phyloP scores from a whole-genome alignment of 2,797 vertebrate species.

The Pangasius larnaudii region DNA sequence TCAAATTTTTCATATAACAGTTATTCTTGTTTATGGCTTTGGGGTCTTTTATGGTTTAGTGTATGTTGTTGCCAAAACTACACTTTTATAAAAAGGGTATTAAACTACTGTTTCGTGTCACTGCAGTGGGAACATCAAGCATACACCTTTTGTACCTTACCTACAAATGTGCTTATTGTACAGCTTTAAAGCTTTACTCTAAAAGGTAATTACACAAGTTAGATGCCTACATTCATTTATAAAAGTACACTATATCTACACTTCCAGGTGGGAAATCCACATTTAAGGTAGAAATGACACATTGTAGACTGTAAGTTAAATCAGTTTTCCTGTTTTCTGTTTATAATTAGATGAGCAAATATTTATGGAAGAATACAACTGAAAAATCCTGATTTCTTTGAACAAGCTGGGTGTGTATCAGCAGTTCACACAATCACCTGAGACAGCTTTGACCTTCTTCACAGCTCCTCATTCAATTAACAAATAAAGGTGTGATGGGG shows the following conservation, averaged over 20 bases:
- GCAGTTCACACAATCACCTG: conserved; percentile 14
- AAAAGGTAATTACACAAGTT: not conserved
- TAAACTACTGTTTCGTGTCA: no score
- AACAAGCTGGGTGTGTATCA: not conserved
- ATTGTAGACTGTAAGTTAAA: no score
- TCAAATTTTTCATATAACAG: not conserved
- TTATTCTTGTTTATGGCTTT: not conserved
- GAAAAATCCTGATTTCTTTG: not conserved
- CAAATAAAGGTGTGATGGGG: conserved; percentile 55
- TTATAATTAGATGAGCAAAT: not conserved
- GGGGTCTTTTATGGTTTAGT: not conserved
- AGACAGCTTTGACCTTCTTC: conserved; percentile 1
- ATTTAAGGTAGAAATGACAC: not conserved
- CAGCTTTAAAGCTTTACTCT: not conserved
- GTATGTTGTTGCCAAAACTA: not conserved
- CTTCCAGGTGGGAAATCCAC: not conserved
- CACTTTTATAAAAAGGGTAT: not conserved
- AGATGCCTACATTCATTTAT: not conserved
- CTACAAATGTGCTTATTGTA: not conserved
- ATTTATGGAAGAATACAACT: not conserved
- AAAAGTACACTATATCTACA: not conserved
- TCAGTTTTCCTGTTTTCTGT: no score
- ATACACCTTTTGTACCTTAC: not conserved
- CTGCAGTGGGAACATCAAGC: no score
- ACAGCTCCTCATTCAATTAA: conserved; percentile 68